phyloP scores from a whole-genome alignment of 2,888 invertebrate species.

The Aelia acuminata region DNA sequence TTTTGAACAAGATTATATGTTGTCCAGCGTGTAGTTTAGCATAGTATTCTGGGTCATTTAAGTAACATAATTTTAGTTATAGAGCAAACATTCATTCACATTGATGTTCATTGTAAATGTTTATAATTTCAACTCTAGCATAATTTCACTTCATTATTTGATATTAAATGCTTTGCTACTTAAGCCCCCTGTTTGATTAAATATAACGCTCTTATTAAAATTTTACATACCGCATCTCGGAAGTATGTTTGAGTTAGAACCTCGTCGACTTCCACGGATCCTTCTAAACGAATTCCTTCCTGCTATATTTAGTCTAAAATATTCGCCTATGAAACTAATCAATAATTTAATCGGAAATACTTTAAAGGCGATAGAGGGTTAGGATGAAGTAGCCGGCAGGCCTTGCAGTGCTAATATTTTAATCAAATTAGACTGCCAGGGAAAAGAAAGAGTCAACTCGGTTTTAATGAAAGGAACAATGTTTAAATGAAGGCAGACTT shows the following conservation, averaged over 20 bases:
- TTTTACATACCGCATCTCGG: neutral
- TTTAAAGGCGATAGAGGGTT: neutral
- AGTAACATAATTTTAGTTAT: no score
- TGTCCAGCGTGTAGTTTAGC: no score
- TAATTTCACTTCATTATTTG: no score
- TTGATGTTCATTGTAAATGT: no score
- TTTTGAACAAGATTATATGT: no score
- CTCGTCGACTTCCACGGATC: neutral
- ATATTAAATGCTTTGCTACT: no score
- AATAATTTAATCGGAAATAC: neutral
- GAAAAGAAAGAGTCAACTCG: neutral
- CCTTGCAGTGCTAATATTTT: neutral
- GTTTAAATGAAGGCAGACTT: neutral
- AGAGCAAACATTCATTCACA: no score
- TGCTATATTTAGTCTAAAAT: neutral
- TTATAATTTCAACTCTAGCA: no score
- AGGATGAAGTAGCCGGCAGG: neutral
- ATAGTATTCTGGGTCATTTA: no score
- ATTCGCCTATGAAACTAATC: neutral
- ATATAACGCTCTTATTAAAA: neutral
- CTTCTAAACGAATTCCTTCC: neutral
- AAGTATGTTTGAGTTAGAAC: neutral
- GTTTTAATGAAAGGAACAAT: constrained; percentile 6
- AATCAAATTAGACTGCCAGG: neutral
- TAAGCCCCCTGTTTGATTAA: no score